phyloP scores from a whole-genome alignment of 53 echinoderm and acorn worm species.

The Antedon mediterranea region DNA sequence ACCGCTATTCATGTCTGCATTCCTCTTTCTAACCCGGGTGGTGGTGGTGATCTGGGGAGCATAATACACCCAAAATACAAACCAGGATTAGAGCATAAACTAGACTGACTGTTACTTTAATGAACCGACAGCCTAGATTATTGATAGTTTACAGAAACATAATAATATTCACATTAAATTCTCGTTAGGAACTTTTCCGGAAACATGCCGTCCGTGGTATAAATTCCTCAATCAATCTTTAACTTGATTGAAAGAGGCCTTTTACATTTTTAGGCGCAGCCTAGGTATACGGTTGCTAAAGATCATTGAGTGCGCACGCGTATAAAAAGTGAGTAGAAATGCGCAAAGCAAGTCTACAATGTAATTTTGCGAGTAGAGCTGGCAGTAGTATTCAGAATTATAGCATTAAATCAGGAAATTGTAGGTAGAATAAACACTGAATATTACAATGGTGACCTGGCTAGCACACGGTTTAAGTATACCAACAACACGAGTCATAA shows the following conservation, averaged over 20 bases:
- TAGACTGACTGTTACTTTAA: neutral
- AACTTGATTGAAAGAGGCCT: no score
- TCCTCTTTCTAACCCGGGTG: neutral
- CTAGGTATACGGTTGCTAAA: no score
- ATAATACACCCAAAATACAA: neutral
- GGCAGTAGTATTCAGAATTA: no score
- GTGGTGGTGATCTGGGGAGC: neutral
- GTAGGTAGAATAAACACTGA: no score
- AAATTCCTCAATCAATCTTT: neutral
- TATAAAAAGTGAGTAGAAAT: no score
- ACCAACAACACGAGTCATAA: neutral
- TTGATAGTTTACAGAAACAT: neutral
- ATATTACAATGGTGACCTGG: no score
- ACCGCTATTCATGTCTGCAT: neutral
- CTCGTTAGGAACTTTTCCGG: neutral
- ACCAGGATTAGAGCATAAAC: neutral
- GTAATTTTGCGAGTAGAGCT: no score
- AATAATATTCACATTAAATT: neutral
- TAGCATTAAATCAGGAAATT: no score
- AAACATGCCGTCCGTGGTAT: neutral
- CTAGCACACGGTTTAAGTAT: no score
- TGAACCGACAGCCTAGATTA: neutral
- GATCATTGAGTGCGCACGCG: no score
- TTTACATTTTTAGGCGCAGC: no score
- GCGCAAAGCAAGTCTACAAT: no score